Base-by-base conservation (phyloP, 2,888 invertebrate species). In the Scaeva pyrastri region DNA sequence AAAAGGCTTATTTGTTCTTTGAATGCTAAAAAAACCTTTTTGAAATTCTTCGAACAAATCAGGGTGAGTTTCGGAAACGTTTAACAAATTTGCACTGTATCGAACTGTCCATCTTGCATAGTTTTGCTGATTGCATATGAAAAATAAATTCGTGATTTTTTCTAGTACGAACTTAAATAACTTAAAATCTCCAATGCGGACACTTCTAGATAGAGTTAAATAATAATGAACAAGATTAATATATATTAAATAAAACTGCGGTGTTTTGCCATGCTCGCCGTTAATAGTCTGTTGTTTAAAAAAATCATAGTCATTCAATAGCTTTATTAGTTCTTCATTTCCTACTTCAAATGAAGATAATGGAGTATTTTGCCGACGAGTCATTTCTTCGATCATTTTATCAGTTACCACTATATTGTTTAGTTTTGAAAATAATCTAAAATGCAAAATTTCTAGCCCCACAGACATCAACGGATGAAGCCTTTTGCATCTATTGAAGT, bases 391-490 rank as follows among this genome's bases (percentile, higher is more conserved):
- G 8, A 26, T 6, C n/a, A 31, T 48, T 19, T 26, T 2, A 26
- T 19, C 21, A 10, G 55, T 55, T 0, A 60, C 19, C 14, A 14
- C 1, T 19, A 23, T 21, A 10, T 72, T 55, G 12, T 36, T 45
- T 5, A n/a, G 3, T 19, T 58, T 26, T n/a, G 31, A 31, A 19
- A 72, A 58, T 7, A 45, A 41, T 71, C 7, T 58, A 16, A 62
- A 62, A 73, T 62, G 73, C 36, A 60, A 58, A n/a, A 73, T 62
- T 73, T 73, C 58, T n/a, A 39, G 23, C 12, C 52, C 23, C 21
- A 62, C 36, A 8, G 50, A n/a, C 45, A 50, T 23, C 2, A 73
- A 45, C 2, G 60, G 73, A 23, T 58, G 55, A 10, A 52, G 26
- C 14, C 52, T 52, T 14, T 52, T 52, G 7, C 52, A 52, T 2